Evolutionary conservation across 2,888 invertebrate species (phyloP), one percentile per base, ranked within the genome.

Genomic region (Dinocampus coccinellae): DNA sequence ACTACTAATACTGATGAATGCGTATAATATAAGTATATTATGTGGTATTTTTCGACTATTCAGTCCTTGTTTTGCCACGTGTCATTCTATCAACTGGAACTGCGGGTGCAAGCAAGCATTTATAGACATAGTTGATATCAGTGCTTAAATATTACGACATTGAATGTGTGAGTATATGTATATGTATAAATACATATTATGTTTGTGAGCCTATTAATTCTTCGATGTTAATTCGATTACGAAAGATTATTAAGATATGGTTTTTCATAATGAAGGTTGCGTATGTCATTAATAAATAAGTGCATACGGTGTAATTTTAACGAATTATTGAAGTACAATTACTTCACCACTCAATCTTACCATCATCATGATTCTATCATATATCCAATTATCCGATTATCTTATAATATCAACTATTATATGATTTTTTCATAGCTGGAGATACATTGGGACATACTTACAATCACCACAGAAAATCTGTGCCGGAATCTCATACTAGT

Each of bases 401-500:
- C n/a, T 39, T n/a, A 39, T n/a, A 57, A 20, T 64, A 52, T 4
- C 42, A 62, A 29, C 24, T 22, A 39, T 57, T 10, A 64, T 42
- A 10, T 20, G 4, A 57, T 47, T 33, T 67, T 65, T 52, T 75
- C 79, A 64, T 77, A 87, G 87, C 83, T 85, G 85, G 83, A 83
- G 84, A 82, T 80, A 81, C 83, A 83, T 83, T 85, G 82, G 86
- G 83, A 78, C 83, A 84, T 84, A 84, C 83, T 81, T 84, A 85
- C 80, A 85, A 86, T 79, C 81, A 81, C 78, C 84, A 82, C 81
- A 82, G 80, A 72, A 85, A 84, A 76, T 83, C 81, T 74, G 78
- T 77, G 78, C 76, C 82, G 79, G 85, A 85, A 83, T 83, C 82
- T 79, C 80, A 82, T 78, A 83, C 81, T 78, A 82, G 83, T 76